phyloP scores from a whole-genome alignment of 1,140 invertebrate species.

The Ceratosolen solmsi region DNA sequence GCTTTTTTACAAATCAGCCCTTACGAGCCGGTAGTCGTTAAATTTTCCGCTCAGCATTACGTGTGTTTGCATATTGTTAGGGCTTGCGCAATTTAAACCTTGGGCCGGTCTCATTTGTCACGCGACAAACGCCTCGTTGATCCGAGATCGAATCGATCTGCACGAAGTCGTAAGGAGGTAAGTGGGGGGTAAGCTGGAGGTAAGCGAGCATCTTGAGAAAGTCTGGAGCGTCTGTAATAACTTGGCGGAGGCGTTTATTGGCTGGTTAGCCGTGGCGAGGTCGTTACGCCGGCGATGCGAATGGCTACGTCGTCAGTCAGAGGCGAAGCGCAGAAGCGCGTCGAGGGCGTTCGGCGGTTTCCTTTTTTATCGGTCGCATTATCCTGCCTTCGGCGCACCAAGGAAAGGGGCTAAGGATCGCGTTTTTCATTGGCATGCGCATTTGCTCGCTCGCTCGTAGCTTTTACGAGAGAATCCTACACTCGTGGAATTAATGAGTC shows the following conservation, averaged over 20 bases:
- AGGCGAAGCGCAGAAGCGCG: too few species aligned
- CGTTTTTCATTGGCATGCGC: slow-evolving; percentile 40
- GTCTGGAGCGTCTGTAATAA: slow-evolving; percentile 3
- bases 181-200: neutral
- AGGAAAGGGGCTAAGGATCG: slow-evolving; percentile 26
- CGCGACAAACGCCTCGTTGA: neutral
- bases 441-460: slow-evolving; percentile 4
- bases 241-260: too few species aligned
- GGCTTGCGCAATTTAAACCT: slow-evolving; percentile 25
- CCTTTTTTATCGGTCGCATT: slow-evolving; percentile 42
- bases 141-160: neutral
- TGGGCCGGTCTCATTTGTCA: slow-evolving; percentile 30
- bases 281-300: slow-evolving; percentile 62
- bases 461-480: slow-evolving; percentile 21
- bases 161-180: neutral
- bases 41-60: slow-evolving; percentile 31
- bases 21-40: slow-evolving; percentile 29
- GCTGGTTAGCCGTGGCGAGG: slow-evolving; percentile 69
- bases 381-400: slow-evolving; percentile 17
- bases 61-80: slow-evolving; percentile 52
- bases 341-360: slow-evolving; percentile 7
- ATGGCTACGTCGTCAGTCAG: neutral
- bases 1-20: slow-evolving; percentile 37
- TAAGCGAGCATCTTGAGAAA: slow-evolving; percentile 41
- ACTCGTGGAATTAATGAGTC: slow-evolving; percentile 52